Base-by-base conservation (phyloP, 2,113 vertebrate species). In the Equus przewalskii region DNA sequence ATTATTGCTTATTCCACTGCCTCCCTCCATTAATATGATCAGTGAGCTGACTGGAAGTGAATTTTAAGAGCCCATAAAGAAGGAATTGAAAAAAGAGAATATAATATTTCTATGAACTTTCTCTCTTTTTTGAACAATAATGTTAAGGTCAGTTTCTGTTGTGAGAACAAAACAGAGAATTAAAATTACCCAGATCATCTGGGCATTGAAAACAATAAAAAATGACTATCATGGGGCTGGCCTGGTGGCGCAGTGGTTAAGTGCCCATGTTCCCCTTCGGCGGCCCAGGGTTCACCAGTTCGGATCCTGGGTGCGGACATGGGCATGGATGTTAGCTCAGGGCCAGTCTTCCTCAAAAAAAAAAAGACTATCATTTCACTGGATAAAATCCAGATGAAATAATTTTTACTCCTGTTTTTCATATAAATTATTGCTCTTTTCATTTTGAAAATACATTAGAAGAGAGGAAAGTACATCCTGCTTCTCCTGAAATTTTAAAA, bases 341-440 rank as follows among this genome's bases (percentile, higher is more conserved):
- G 36, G 36, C 36, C 36, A 41, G 36, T 41, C 36, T 41, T 41
- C 36, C 36, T 41, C 36, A 41, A 41, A 41, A 41, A 41, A 94
- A 41, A 62, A 56, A 5, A 5, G 79, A 49, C n/a, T 65, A 0
- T 78, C n/a, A 14, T 69, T 73, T 78, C 33, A 84, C 10, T 65
- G 33, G 44, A 30, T 81, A 78, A 70, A 91, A 51, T 69, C 54
- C 22, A 88, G 30, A 30, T 33, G 28, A 86, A 30, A 21, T 60
- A 18, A 36, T 26, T 90, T 96, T 72, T 82, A 76, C 26, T 58
- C 46, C 7, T 72, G 19, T 73, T 96, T 89, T 90, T 13, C 73
- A 96, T 78, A 76, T 75, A 60, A 94, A 69, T 73, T 44, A 49
- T 64, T 76, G 75, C 30, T 78, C 54, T 94, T 46, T 88, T 94